phyloP scores from a whole-genome alignment of 2,888 invertebrate genomes.

The Thymelicus sylvestris region DNA sequence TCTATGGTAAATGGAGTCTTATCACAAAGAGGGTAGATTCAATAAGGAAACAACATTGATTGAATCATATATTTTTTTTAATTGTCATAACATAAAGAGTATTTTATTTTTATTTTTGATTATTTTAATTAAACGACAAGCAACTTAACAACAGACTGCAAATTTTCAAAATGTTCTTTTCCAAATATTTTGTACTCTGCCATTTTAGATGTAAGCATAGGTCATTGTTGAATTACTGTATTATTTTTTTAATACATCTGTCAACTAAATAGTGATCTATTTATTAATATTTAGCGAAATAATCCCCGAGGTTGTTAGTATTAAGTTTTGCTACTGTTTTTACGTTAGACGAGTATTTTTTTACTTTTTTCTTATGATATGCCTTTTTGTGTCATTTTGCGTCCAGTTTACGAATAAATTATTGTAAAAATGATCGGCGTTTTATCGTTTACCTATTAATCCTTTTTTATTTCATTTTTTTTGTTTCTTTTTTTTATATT shows the following conservation, averaged over 20 bases:
- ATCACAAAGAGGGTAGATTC: background rate
- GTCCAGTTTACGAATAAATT: conserved; percentile 32
- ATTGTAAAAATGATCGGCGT: conserved; percentile 29
- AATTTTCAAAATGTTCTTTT: background rate
- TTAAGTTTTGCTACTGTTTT: conserved; percentile 32
- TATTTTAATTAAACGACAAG: too few species aligned
- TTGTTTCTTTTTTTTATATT: conserved; percentile 15
- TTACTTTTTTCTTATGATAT: conserved; percentile 13
- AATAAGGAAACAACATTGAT: background rate
- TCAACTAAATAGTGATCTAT: conserved; percentile 24
- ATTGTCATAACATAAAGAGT: too few species aligned
- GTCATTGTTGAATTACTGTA: conserved; percentile 22
- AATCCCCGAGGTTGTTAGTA: conserved; percentile 26
- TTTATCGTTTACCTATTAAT: conserved; percentile 12
- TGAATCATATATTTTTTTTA: too few species aligned
- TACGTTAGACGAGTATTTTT: conserved; percentile 20
- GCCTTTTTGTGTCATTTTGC: conserved; percentile 28
- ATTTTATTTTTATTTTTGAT: too few species aligned
- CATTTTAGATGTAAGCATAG: conserved; percentile 28
- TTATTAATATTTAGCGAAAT: conserved; percentile 7
- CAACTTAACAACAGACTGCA: too few species aligned
- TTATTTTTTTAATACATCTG: background rate
- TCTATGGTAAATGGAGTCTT: too few species aligned
- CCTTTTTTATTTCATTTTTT: conserved; percentile 10
- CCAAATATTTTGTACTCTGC: conserved; percentile 18